Percentiles rank a stretch among this genome's conserved stretches.
These are phyloP conservation scores for Tinea pellionella DNA, from an alignment of 2,888 invertebrate species.

Conservation along the genomic window DNA sequence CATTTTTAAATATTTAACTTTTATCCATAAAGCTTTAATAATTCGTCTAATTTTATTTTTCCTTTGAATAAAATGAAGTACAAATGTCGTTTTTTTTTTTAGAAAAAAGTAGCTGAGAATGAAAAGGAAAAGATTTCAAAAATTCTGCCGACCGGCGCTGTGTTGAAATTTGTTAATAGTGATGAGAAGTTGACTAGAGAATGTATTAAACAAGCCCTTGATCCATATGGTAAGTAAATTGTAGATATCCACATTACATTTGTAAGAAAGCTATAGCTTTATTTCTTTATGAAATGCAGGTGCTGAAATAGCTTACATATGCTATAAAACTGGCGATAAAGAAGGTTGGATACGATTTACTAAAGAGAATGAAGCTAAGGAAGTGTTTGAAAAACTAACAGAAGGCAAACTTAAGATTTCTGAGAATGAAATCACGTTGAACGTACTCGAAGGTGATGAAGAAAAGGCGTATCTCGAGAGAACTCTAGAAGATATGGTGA, in stretches of 20 bases:
- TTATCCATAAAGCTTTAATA: too few species aligned
- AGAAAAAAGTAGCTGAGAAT: conserved; percentile 19
- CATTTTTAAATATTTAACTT: too few species aligned
- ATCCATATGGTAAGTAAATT: conserved; percentile 16
- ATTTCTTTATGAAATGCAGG: conserved; percentile 28
- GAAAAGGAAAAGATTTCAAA: conserved; percentile 45
- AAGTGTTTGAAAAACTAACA: conserved; percentile 71
- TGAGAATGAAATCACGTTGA: conserved; percentile 63
- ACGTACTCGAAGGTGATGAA: conserved; percentile 77
- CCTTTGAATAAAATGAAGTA: too few species aligned
- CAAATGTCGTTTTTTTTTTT: too few species aligned
- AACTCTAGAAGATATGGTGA: conserved; percentile 71
- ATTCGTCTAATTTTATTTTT: too few species aligned
- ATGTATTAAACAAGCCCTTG: conserved; percentile 77
- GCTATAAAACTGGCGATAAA: conserved; percentile 78
- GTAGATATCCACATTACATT: background rate
- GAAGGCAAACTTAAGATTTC: conserved; percentile 71
- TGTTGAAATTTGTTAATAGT: conserved; percentile 76
- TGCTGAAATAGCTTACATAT: conserved; percentile 77
- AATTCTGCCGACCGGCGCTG: conserved; percentile 77
- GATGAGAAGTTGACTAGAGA: conserved; percentile 75
- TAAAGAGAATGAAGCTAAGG: conserved; percentile 76
- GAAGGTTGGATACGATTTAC: conserved; percentile 79
- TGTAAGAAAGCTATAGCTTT: background rate
- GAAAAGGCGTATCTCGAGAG: conserved; percentile 75